These are phyloP conservation scores for Eretmochelys imbricata DNA, from an alignment of 2,113 vertebrate species.

Conservation along the genomic window DNA sequence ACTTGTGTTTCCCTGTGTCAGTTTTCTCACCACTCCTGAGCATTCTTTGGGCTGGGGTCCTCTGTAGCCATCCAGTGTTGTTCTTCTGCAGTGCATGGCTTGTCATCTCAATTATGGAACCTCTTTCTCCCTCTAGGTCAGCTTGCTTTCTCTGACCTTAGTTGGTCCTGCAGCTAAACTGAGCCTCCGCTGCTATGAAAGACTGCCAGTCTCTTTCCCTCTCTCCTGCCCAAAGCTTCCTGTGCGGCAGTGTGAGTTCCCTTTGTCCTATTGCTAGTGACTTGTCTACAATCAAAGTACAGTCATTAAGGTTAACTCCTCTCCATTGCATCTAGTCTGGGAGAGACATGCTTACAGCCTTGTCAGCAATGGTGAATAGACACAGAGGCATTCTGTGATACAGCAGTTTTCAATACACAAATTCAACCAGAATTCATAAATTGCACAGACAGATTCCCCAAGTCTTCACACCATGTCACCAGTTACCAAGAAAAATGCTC, in stretches of 20 bases:
- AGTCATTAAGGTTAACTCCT: background rate
- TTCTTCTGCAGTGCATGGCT: background rate
- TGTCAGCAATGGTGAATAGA: background rate
- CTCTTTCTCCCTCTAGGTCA: background rate
- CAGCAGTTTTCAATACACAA: background rate
- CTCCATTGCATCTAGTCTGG: background rate
- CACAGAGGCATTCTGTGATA: background rate
- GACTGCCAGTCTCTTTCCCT: background rate
- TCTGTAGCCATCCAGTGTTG: background rate
- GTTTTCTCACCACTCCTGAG: background rate
- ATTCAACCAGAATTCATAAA: background rate
- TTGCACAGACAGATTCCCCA: background rate
- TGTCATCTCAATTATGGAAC: background rate
- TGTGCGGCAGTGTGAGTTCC: background rate
- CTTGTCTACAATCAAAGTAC: background rate
- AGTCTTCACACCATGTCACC: background rate
- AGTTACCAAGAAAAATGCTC: background rate
- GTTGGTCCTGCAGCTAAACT: background rate
- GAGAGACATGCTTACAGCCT: background rate
- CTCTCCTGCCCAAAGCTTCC: background rate
- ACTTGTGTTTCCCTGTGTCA: background rate
- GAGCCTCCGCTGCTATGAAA: background rate
- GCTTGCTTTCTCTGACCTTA: background rate
- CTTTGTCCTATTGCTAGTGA: background rate
- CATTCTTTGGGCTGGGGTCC: background rate